These are phyloP conservation scores for Characodon lateralis DNA, from an alignment of 2,797 vertebrate species.

Conservation along the genomic window DNA sequence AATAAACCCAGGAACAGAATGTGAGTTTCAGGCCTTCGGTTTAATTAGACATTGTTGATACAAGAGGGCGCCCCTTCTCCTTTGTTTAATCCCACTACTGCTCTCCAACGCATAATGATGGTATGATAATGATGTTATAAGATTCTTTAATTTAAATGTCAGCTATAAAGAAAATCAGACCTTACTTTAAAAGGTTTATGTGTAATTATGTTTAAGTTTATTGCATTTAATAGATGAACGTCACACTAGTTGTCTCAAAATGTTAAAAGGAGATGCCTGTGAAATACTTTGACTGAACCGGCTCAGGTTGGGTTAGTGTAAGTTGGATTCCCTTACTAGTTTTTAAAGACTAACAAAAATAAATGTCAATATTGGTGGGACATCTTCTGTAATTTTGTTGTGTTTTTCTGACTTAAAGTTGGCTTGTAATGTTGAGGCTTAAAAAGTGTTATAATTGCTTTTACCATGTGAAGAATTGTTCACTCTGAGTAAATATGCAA, in stretches of 20 bases:
- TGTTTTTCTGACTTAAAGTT: slow-evolving; percentile 44
- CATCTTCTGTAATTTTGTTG: no score
- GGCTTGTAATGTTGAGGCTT: neutral
- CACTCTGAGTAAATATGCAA: no score
- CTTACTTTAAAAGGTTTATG: neutral
- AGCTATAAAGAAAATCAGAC: neutral
- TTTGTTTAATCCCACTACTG: neutral
- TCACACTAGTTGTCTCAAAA: neutral
- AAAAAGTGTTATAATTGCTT: no score
- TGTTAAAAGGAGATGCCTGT: neutral
- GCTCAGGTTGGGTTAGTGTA: no score
- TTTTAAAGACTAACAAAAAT: slow-evolving; percentile 4
- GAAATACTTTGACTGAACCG: no score
- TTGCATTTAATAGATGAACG: neutral
- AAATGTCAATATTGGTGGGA: no score
- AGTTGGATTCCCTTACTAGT: no score
- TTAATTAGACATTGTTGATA: neutral
- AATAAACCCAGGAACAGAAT: no score
- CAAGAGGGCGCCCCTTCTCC: neutral
- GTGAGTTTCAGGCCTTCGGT: no score
- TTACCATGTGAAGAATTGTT: no score
- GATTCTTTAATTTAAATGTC: neutral
- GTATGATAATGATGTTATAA: no score
- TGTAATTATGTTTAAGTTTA: neutral
- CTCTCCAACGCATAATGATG: neutral